Evolutionary conservation across 2,113 vertebrate genomes (phyloP).

Genomic region (Hippocampus barbouri): DNA sequence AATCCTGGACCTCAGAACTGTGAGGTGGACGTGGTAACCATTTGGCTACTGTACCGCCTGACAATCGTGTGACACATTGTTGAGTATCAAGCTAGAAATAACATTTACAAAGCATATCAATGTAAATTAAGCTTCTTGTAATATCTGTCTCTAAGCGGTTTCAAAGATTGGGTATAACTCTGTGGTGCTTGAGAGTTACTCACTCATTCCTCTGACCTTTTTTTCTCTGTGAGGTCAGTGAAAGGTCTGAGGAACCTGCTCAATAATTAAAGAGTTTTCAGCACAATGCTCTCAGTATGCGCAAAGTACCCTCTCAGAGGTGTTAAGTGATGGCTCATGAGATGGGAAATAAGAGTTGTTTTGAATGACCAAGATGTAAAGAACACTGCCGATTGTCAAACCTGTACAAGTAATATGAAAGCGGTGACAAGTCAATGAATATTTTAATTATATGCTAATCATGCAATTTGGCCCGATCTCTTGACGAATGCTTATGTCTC

Average conservation of each 20-base stretch:
- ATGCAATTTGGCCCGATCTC: conserved; percentile 6
- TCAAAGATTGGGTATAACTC: neutral
- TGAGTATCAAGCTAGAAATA: conserved; percentile 13
- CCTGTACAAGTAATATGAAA: neutral
- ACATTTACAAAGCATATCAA: conserved; percentile 10
- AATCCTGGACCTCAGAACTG: no score
- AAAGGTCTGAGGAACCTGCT: conserved; percentile 49
- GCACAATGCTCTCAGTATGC: conserved; percentile 44
- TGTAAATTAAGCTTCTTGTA: neutral
- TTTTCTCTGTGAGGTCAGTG: conserved; percentile 37
- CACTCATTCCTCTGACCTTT: conserved; percentile 28
- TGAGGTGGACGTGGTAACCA: no score
- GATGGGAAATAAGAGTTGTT: conserved; percentile 45
- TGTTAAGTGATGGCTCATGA: conserved; percentile 52
- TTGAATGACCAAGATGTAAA: conserved; percentile 20
- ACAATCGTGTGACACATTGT: conserved; percentile 1
- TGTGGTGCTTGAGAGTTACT: conserved; percentile 1
- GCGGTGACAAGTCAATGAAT: conserved; percentile 9
- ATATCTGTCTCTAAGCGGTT: conserved; percentile 2
- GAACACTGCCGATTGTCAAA: conserved; percentile 9
- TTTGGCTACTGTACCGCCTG: no score
- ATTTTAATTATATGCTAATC: neutral
- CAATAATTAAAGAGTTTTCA: conserved; percentile 57
- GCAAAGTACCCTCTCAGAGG: conserved; percentile 46
- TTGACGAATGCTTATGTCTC: conserved; percentile 1